These are phyloP conservation scores for Vombatus ursinus DNA, from an alignment of 2,113 vertebrate genomes.

Conservation along the genomic window DNA sequence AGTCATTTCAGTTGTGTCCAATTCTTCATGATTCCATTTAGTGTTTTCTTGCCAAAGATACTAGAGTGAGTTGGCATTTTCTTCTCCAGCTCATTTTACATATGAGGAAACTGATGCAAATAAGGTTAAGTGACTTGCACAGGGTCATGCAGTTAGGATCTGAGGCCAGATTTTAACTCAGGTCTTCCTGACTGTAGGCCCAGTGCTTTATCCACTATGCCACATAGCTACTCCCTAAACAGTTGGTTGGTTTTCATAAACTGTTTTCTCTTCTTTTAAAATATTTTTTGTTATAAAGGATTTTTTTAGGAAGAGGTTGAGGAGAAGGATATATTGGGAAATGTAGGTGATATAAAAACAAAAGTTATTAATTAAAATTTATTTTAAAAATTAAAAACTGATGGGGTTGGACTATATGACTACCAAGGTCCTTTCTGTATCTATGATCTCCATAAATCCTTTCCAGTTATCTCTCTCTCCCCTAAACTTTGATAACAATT, in stretches of 20 bases:
- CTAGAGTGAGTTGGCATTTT: neutral
- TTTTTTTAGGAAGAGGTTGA: neutral
- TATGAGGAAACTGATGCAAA: neutral
- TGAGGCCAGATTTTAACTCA: too few species aligned
- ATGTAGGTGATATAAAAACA: neutral
- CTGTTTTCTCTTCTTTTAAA: neutral
- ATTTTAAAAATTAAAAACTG: neutral
- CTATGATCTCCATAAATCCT: neutral
- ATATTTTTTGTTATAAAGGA: neutral
- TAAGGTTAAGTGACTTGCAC: too few species aligned
- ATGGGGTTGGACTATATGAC: too few species aligned
- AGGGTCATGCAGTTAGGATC: too few species aligned
- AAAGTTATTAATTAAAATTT: neutral
- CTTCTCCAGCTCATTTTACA: neutral
- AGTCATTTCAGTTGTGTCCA: neutral
- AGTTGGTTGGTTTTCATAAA: neutral
- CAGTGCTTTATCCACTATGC: neutral
- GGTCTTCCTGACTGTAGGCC: too few species aligned
- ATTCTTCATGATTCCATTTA: neutral
- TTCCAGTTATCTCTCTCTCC: neutral
- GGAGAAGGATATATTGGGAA: neutral
- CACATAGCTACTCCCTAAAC: neutral
- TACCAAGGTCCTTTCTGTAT: neutral
- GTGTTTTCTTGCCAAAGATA: neutral
- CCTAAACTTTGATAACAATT: neutral